Base-by-base conservation (phyloP, 2,797 vertebrate genomes). In the Amblyopsis hoosieri region DNA sequence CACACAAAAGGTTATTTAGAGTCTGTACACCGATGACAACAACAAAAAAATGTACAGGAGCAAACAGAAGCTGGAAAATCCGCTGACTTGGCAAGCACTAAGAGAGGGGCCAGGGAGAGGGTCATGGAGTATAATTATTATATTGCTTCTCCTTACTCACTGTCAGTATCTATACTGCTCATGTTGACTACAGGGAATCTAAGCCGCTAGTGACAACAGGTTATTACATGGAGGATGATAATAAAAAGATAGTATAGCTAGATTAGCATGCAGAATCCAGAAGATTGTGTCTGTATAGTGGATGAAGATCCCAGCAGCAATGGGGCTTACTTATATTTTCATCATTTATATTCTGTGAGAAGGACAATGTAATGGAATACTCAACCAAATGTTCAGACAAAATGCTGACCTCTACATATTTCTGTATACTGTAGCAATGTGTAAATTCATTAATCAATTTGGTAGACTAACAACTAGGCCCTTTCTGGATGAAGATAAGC, bases 1-100 rank as follows among this genome's bases (percentile, higher is more conserved):
- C 45, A 70, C 70, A 81, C 81, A 89, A 85, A 89, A 90, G 80
- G 80, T 88, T 90, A 89, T 92, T 92, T 91, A 91, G 85, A 79
- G 86, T 84, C 85, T 76, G 75, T 74, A 76, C 19, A 23, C 64
- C 15, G 66, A 84, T 65, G 80, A 84, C 74, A 85, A 37, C 4
- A 37, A 37, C 19, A 37, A 37, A 37, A 37, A 7, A 6, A 37
- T 4, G 87, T 83, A 87, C 80, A 85, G 81, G 80, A 81, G 81
- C 84, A 86, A 81, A 85, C 69, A 75, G 81, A 75, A 78, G 75
- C 72, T 74, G 70, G 58, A 73, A 79, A 88, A 90, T 74, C 82
- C 84, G 90, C 91, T 91, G 89, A 91, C 83, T 82, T 81, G 74
- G 85, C 87, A 87, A 37, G 84, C 83, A 88, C 78, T 80, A 76